Evolutionary conservation across 2,113 vertebrate genomes (phyloP).

Genomic region (Nansenia antarctica): DNA sequence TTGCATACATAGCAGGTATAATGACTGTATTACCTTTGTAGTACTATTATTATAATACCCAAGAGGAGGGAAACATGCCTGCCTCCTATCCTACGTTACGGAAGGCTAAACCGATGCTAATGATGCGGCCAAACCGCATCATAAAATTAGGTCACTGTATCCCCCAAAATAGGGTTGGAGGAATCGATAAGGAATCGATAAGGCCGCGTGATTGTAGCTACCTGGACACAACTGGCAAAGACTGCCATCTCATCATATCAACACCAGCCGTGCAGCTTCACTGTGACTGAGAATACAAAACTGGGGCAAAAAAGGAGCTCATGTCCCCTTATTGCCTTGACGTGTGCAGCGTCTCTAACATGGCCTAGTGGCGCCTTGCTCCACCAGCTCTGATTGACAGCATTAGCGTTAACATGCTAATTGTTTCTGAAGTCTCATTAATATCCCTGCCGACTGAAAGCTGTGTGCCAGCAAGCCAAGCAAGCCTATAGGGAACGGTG

Average conservation of each 20-base stretch:
- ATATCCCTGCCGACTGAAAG: constrained; percentile 29
- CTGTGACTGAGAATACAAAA: no score
- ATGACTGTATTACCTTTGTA: neutral
- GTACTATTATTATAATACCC: neutral
- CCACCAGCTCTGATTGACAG: constrained; percentile 23
- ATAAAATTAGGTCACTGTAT: neutral
- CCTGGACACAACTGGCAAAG: neutral
- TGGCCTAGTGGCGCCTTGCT: constrained; percentile 3
- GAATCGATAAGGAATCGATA: neutral
- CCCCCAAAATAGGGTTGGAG: neutral
- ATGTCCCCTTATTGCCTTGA: no score
- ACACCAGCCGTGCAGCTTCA: no score
- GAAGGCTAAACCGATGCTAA: neutral
- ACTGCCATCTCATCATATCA: neutral
- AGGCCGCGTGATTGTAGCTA: no score
- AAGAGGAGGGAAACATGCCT: neutral
- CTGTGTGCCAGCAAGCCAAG: neutral
- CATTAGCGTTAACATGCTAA: constrained; percentile 35
- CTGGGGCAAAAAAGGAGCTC: no score
- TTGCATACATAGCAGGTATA: neutral
- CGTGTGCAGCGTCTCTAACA: no score
- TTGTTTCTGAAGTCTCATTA: constrained; percentile 43
- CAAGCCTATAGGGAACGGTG: neutral
- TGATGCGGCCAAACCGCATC: neutral
- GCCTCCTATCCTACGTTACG: neutral